phyloP scores from a whole-genome alignment of 2,888 invertebrate genomes.

The Micoletzkya japonica region DNA sequence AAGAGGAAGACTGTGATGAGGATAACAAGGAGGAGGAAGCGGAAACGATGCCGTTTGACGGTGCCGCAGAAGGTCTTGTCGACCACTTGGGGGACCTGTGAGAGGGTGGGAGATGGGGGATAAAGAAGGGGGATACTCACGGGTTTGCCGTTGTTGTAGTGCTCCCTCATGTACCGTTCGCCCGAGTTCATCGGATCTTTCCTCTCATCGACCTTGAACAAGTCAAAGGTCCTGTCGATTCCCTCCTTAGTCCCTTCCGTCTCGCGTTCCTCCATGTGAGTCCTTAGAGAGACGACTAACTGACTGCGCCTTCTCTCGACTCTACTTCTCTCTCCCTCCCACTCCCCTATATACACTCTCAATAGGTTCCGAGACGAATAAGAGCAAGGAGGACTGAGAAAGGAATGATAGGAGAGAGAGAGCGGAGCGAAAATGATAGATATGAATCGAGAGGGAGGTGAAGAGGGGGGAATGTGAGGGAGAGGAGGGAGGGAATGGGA shows the following conservation, averaged over 20 bases:
- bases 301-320: too few species aligned
- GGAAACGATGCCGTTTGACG: constrained; percentile 14
- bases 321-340: too few species aligned
- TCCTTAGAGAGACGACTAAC: too few species aligned
- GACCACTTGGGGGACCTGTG: constrained; percentile 12
- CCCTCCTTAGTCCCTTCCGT: too few species aligned
- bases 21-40: background rate
- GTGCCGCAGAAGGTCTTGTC: constrained; percentile 12
- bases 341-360: too few species aligned
- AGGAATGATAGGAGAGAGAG: too few species aligned
- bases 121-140: background rate
- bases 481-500: background rate
- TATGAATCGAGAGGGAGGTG: constrained; percentile 1
- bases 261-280: too few species aligned
- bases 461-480: background rate
- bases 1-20: background rate
- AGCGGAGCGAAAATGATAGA: too few species aligned
- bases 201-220: too few species aligned
- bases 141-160: constrained; percentile 15
- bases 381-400: too few species aligned
- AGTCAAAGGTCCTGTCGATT: too few species aligned
- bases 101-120: background rate
- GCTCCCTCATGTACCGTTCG: constrained; percentile 17
- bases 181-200: constrained; percentile 17
- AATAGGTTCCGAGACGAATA: too few species aligned